Conservation (phyloP, 2,888 invertebrate species). For the Noctuana brunneofusca region DNA sequence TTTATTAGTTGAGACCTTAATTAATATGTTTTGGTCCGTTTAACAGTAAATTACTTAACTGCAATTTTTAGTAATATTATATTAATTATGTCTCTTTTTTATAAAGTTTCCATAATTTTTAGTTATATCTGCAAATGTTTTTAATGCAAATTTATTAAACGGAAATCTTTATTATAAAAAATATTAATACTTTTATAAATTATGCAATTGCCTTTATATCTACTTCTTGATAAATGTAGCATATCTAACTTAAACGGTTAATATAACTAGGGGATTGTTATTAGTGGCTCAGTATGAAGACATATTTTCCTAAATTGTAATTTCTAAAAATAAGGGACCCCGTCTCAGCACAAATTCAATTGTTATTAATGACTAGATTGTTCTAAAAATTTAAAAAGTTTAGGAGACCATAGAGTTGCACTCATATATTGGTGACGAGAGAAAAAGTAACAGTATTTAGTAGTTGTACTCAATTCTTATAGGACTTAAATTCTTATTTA, state of each 20-base stretch:
- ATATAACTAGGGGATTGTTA: background rate
- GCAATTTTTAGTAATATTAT: background rate
- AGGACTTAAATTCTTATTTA: slow-evolving; percentile 3
- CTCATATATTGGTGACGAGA: slow-evolving; percentile 14
- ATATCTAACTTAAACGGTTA: background rate
- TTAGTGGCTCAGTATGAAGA: slow-evolving; percentile 9
- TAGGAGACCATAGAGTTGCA: slow-evolving; percentile 12
- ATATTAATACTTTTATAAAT: no score
- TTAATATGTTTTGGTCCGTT: no score
- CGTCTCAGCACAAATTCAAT: slow-evolving; percentile 66
- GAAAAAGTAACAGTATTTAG: slow-evolving; percentile 9
- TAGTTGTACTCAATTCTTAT: background rate
- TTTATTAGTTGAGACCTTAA: background rate
- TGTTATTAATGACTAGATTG: slow-evolving; percentile 38
- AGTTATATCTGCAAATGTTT: no score
- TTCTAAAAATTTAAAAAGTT: slow-evolving; percentile 11
- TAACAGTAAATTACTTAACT: background rate
- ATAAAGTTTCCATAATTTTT: background rate
- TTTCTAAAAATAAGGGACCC: slow-evolving; percentile 59
- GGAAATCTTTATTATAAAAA: background rate
- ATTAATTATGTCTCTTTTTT: background rate
- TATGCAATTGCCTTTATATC: no score
- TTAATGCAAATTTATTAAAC: no score
- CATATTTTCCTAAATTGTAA: slow-evolving; percentile 19
- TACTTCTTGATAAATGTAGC: background rate